phyloP scores from a whole-genome alignment of 2,113 vertebrate species.

The Aleadryas rufinucha region DNA sequence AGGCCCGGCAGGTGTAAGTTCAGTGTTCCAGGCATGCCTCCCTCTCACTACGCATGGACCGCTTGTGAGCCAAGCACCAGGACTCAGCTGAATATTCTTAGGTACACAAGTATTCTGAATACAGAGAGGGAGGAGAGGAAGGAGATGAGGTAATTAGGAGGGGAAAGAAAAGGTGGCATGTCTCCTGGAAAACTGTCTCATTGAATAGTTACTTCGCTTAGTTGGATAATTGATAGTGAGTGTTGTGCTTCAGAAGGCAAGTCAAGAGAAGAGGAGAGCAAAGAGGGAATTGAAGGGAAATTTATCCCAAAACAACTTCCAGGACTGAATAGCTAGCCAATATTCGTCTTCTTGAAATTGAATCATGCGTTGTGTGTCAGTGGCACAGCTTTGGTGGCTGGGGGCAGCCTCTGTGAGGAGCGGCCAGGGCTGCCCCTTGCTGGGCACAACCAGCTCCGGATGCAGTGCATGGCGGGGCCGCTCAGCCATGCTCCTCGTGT shows the following conservation, averaged over 20 bases:
- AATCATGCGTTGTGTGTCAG: not conserved
- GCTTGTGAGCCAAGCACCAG: not conserved
- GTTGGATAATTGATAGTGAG: not conserved
- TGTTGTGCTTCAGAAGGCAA: not conserved
- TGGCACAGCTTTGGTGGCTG: not conserved
- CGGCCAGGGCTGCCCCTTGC: accelerated
- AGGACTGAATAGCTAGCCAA: not conserved
- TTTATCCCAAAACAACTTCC: not conserved
- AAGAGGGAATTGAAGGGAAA: not conserved
- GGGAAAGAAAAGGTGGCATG: accelerated
- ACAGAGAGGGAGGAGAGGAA: not conserved
- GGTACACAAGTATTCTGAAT: not conserved
- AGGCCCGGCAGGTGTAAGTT: not conserved
- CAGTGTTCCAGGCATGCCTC: not conserved
- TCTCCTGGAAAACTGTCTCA: not conserved
- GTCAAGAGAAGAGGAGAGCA: not conserved
- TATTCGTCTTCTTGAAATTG: not conserved
- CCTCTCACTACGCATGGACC: accelerated
- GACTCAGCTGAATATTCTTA: not conserved
- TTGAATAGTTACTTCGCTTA: not conserved
- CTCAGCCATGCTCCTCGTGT: accelerated
- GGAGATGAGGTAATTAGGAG: not conserved
- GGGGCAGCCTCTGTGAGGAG: not conserved
- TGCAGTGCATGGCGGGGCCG: accelerated
- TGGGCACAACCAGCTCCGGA: accelerated